Base-by-base conservation (phyloP, 2,797 vertebrate species). In the Gephyroberyx darwinii region DNA sequence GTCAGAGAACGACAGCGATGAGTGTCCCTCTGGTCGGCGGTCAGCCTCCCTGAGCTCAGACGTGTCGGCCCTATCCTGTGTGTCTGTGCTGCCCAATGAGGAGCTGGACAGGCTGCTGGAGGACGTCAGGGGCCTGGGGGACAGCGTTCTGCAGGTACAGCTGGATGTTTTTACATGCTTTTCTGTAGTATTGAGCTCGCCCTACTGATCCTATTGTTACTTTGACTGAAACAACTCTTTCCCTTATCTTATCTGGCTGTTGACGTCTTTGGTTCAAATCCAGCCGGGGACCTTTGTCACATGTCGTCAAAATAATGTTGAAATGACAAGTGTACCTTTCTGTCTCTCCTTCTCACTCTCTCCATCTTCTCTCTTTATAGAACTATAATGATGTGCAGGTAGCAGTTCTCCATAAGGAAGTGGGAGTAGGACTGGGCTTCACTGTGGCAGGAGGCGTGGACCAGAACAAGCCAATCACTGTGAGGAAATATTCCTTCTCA, bases 361-460 rank as follows among this genome's bases (percentile, higher is more conserved):
- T 30, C 5, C 26, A 3, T 33, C 5, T 41, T 47, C 50, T n/a
- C 13, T 68, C 35, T 69, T 60, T 68, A 33, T 75, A 95, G 94
- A 89, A 92, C 60, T 92, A 87, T 60, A 74, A 93, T 0, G 92
- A 93, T 5, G 91, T 95, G 20, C 90, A 94, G 52, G 95, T 95
- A 65, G 93, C 93, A 60, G 94, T 95, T 69, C 91, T 95, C 35
- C 95, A 95, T 75, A 95, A 95, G 76, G 94, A 95, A 3, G 60
- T 92, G 6, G 95, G 93, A 35, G 85, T 86, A 17, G 94, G 94
- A 35, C 88, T 95, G 12, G 95, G 94, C 64, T 95, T 95, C 87
- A 95, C 93, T 65, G 54, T 95, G 63, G 94, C 94, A 35, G 95
- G 95, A 65, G 95, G 95, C 4, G 78, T 88, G 60, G 95, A 95